Base-by-base conservation (phyloP, 2,888 invertebrate genomes). In the Rotaria socialis region DNA sequence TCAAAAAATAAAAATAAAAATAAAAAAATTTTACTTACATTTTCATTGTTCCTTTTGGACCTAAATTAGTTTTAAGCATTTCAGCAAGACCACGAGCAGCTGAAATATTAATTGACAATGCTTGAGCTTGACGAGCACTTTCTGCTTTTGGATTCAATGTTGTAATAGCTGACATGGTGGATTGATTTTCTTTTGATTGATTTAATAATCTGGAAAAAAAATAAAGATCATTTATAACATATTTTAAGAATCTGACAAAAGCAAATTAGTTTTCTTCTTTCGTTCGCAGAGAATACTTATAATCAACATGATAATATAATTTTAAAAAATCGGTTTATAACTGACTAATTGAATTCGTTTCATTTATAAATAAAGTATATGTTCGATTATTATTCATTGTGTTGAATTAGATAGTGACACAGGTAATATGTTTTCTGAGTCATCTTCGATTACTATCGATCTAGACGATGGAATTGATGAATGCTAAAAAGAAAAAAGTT, bases 1-100 rank as follows among this genome's bases (percentile, higher is more conserved):
- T 16, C 4, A 67, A 67, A 3, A 27, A 24, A 80, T 67, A 24
- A 35, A 35, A 27, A 27, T 10, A 3, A 74, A 35, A 22, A 11
- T 5, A 24, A 43, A 41, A 2, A 2, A n/a, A 43, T 80, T 10
- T 8, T 27, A 80, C 43, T n/a, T 93, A 97, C 99, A 99, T 99
- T 94, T 99, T 99, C 94, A 98, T 94, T 88, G 99, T 99, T 90
- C 99, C 99, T 92, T 96, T 97, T 1, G 99, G 99, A n/a, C 99
- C 99, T 90, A 99, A 94, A 93, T 99, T 99, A 89, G 96, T 95
- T 92, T 94, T 95, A 94, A 99, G 95, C 85, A 99, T 97, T 94
- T 99, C 98, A 92, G 98, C 97, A 89, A 99, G 94, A 85, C 99
- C 98, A 92, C 95, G 96, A 24, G 98, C 97, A 19, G 97, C 99